A percentile compares a stretch with the other conserved stretches of the same genome.
Evolutionary conservation across 2,888 invertebrate genomes (phyloP).

Genomic region (Synanthedon vespiformis): DNA sequence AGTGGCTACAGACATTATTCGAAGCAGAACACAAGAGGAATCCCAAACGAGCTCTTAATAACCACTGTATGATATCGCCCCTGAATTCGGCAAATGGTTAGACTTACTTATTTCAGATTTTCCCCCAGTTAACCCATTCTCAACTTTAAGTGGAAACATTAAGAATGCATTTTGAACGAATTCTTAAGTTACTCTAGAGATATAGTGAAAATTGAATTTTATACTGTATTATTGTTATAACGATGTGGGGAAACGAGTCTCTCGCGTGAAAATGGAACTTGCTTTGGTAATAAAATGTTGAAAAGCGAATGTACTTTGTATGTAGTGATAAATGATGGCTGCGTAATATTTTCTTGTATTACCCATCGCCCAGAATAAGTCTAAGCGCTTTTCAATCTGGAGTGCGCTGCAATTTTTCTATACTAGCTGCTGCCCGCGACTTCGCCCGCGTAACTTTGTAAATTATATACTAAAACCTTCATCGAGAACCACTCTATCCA

Average conservation of each 20-base stretch:
- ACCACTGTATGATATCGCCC: slow-evolving; percentile 49
- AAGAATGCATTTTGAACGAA: not conserved
- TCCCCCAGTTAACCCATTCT: slow-evolving; percentile 11
- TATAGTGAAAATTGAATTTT: slow-evolving; percentile 44
- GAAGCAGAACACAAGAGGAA: slow-evolving; percentile 50
- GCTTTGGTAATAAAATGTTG: not conserved
- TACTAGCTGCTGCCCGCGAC: too few relatives aligned
- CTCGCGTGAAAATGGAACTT: slow-evolving; percentile 35
- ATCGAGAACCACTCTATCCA: too few relatives aligned
- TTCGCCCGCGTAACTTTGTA: too few relatives aligned
- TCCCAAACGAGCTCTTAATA: slow-evolving; percentile 66
- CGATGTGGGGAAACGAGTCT: slow-evolving; percentile 33
- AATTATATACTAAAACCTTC: too few relatives aligned
- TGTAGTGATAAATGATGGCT: too few relatives aligned
- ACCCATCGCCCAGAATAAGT: too few relatives aligned
- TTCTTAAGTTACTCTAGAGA: slow-evolving; percentile 5
- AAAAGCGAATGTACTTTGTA: not conserved
- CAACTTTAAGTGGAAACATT: slow-evolving; percentile 13
- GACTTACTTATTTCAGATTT: slow-evolving; percentile 35
- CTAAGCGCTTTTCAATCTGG: too few relatives aligned
- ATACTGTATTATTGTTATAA: slow-evolving; percentile 29
- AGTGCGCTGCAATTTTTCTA: too few relatives aligned
- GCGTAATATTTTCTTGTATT: too few relatives aligned
- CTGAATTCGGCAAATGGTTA: slow-evolving; percentile 37
- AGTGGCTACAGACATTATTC: slow-evolving; percentile 8